A percentile compares a stretch with the other conserved stretches of the same genome.
Evolutionary conservation across 2,888 invertebrate species (phyloP).

Genomic region (Thecocarcelia acutangulata): DNA sequence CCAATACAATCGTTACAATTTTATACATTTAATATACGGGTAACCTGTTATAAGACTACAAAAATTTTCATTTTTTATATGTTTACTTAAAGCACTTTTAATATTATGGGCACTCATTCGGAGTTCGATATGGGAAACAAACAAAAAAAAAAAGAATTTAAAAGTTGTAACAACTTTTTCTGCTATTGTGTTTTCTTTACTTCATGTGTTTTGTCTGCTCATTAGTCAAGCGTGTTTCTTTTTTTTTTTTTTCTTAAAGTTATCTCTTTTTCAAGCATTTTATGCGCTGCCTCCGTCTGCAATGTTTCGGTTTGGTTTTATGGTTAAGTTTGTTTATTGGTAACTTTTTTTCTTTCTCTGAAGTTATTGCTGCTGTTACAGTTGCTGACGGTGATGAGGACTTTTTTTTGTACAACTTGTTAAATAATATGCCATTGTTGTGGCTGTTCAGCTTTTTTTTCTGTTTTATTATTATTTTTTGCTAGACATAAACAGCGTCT

Average conservation of each 20-base stretch:
- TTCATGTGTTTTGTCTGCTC: conserved; percentile 32
- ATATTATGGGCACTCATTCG: too few species aligned
- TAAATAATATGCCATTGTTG: conserved; percentile 52
- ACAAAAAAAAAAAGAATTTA: too few species aligned
- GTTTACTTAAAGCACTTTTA: too few species aligned
- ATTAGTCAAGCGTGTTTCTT: conserved; percentile 45
- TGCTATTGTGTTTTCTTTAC: conserved; percentile 8
- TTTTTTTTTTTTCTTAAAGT: conserved; percentile 7
- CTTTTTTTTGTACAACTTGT: conserved; percentile 21
- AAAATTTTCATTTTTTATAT: too few species aligned
- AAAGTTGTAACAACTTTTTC: neutral
- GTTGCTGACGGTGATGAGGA: conserved; percentile 12
- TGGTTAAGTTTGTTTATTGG: conserved; percentile 14
- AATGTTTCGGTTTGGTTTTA: neutral
- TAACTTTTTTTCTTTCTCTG: neutral
- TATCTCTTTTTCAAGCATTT: conserved; percentile 19
- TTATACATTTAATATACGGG: too few species aligned
- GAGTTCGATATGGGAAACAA: too few species aligned
- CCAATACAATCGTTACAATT: too few species aligned
- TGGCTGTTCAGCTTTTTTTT: conserved; percentile 13
- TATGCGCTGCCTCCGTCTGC: neutral
- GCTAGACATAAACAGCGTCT: conserved; percentile 49
- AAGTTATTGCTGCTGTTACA: conserved; percentile 8
- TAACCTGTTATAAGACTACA: too few species aligned
- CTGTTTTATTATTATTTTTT: neutral